Evolutionary conservation across 1,140 invertebrate genomes (phyloP), one percentile per base, ranked within the genome.

Genomic region (Drosophila yakuba): DNA sequence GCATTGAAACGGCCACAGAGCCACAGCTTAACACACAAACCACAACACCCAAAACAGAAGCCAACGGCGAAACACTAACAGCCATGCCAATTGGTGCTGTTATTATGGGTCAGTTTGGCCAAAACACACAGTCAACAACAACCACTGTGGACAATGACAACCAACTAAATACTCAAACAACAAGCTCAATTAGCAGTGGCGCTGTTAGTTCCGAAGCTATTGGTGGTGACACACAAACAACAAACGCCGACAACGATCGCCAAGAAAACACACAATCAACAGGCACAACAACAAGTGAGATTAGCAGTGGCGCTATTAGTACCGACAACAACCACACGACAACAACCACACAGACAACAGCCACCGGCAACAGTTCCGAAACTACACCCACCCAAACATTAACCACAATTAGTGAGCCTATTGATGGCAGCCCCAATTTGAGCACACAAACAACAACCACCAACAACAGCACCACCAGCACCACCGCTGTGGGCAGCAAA

Each of bases 71-170:
- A 39, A 76, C 55, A 66, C 17, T 64, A 56, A 54, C 59, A 28
- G 64, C 64, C 23, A 20, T 66, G 48, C 64, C 64, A 15, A 44
- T 68, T 66, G 64, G 61, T 66, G 64, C 45, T 23, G 64, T 39
- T 15, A 68, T 68, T 68, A 66, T 68, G 12, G 23, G 60, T 43
- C 61, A 50, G 25, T 60, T 64, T 43, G 64, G 63, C 63, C 44
- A 39, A 35, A 45, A 12, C 23, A 62, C 58, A 66, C 59, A 63
- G 36, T 41, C 36, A 17, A 41, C 36, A 17, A 41, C 47, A 20
- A 14, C 23, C n/a, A 25, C 38, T 15, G n/a, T 8, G 14, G 39
- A 41, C 25, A 35, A 35, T 12, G 3, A 25, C 11, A 28, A 7
- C 23, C 14, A 51, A 15, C 25, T 35, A 51, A 32, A 17, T 38